Evolutionary conservation across 2,113 vertebrate species (phyloP), one percentile per base, ranked within the genome.

Genomic region (Dipodomys merriami): DNA sequence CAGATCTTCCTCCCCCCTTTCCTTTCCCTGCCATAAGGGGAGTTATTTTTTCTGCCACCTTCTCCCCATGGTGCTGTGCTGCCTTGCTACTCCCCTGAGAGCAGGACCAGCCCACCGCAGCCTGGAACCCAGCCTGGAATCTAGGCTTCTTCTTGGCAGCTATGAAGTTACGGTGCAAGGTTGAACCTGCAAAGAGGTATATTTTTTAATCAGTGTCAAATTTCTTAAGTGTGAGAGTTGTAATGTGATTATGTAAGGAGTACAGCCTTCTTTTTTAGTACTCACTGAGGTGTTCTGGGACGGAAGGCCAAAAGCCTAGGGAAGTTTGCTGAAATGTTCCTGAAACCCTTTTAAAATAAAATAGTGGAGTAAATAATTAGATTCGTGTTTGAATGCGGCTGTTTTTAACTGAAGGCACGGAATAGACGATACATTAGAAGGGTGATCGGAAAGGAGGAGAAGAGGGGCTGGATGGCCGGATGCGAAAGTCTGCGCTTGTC

Each of bases 401-500:
- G 49, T 57, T 57, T 57, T 16, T 57, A 16, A 67, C 7, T 81
- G n/a, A 82, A 77, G 22, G 68, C 49, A 6, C 53, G 35, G 2
- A 16, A 16, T 46, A 5, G 4, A 30, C 10, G 77, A 79, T 33
- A 85, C 93, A 76, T 18, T 3, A 33, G 12, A 46, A 57, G 0
- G 5, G 19, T 20, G 27, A 49, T 3, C 1, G 29, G 10, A 33
- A 49, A 35, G 35, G 44, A 15, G 1, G 8, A 0, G 33, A 6
- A 10, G 7, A 6, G 2, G 3, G 11, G 1, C 0, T 0, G 23
- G 0, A 5, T n/a, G 5, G 9, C 64, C n/a, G 35, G 39, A 65
- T 57, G 18, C 73, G 46, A 83, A 53, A 18, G 15, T 10, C 30
- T 1, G 12, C 12, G 49, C 2, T 15, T 19, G 13, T 27, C 81